A percentile compares a stretch with the other conserved stretches of the same genome.
These are phyloP conservation scores for Gallinago undulata DNA, from an alignment of 2,113 vertebrate species.

Conservation along the genomic window DNA sequence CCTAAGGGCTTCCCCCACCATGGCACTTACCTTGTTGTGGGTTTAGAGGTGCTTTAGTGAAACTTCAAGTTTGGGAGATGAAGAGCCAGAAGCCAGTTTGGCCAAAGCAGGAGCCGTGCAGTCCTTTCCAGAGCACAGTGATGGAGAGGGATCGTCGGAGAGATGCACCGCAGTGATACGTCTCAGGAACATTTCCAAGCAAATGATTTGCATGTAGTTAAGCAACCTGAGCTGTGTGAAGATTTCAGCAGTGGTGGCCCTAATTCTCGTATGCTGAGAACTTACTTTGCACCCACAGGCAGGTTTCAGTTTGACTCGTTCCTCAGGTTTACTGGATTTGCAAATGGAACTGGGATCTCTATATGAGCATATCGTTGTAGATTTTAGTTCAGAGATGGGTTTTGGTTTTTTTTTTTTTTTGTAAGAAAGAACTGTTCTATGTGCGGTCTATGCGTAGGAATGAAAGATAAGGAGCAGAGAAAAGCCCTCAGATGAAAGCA, in stretches of 20 bases:
- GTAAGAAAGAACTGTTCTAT: background rate
- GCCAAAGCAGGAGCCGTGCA: background rate
- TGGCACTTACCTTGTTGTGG: background rate
- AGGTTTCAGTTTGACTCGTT: conserved; percentile 32
- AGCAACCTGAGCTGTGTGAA: background rate
- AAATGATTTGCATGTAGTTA: background rate
- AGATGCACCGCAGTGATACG: background rate
- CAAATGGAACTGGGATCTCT: conserved; percentile 18
- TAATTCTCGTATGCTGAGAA: background rate
- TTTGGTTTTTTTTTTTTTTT: background rate
- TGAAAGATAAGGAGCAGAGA: background rate
- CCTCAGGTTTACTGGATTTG: background rate
- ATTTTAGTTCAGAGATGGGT: background rate
- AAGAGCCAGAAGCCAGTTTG: background rate
- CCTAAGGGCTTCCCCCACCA: background rate
- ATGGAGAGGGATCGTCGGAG: background rate
- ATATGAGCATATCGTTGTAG: background rate
- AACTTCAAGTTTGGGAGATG: background rate
- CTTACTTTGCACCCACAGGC: background rate
- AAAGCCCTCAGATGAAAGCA: background rate
- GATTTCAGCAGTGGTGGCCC: background rate
- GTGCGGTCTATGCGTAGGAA: background rate
- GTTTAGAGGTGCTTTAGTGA: background rate
- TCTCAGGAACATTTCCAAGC: background rate
- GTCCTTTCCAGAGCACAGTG: background rate